phyloP scores from a whole-genome alignment of 2,113 vertebrate species.

The Lampris megalopsis region DNA sequence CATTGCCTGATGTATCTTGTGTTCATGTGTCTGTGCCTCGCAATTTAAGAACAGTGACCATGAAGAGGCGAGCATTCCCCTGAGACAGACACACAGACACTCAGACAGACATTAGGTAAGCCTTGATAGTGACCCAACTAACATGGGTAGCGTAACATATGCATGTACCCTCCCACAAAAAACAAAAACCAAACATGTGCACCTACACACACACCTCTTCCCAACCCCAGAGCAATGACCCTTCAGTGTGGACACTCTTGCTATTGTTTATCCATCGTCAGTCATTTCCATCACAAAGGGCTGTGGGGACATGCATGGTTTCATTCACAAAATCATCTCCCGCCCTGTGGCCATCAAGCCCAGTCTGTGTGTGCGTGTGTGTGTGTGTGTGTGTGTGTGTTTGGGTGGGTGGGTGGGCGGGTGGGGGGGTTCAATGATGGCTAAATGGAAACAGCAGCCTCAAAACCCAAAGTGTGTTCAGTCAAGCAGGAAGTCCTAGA shows the following conservation, averaged over 20 bases:
- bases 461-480: conserved; percentile 62
- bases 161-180: not conserved
- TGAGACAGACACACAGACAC: conserved; percentile 78
- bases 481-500: conserved; percentile 59
- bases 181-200: conserved; percentile 15
- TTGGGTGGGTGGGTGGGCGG: no score
- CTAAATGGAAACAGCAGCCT: conserved; percentile 78
- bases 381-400: no score
- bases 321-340: conserved; percentile 93
- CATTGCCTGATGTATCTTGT: conserved; percentile 90
- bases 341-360: conserved; percentile 87
- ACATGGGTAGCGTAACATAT: conserved; percentile 4
- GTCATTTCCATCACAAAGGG: conserved; percentile 93
- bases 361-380: no score
- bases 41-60: not conserved
- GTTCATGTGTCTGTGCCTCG: conserved; percentile 34
- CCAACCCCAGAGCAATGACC: conserved; percentile 66
- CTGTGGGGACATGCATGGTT: conserved; percentile 87
- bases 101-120: not conserved
- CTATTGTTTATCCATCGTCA: conserved; percentile 77
- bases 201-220: conserved; percentile 29
- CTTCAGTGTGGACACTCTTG: conserved; percentile 81
- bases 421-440: no score
- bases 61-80: conserved; percentile 36
- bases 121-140: conserved; percentile 32